Conservation (phyloP, 2,113 vertebrate genomes). For the Siniperca chuatsi region DNA sequence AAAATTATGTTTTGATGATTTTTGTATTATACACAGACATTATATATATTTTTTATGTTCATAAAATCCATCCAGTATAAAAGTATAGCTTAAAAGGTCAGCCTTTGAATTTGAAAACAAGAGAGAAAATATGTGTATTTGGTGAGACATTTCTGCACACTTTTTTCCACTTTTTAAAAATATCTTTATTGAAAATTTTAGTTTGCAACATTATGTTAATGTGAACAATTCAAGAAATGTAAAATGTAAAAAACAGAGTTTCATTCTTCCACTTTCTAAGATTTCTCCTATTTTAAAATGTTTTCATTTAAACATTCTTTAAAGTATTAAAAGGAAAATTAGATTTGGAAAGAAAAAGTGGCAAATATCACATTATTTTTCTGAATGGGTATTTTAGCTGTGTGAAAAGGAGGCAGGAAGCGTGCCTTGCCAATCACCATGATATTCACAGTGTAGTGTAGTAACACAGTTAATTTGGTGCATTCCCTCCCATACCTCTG, state of each 20-base stretch:
- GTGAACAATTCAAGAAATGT: not conserved
- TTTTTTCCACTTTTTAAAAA: not conserved
- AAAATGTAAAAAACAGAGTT: not conserved
- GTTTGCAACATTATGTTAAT: not conserved
- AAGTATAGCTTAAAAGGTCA: not conserved
- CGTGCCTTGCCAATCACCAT: not conserved
- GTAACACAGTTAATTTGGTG: constrained; percentile 49
- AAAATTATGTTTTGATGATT: not conserved
- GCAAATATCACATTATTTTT: not conserved
- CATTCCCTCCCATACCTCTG: constrained; percentile 13
- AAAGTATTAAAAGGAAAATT: not conserved
- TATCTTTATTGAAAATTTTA: not conserved
- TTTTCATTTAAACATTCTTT: not conserved
- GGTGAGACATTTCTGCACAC: not conserved
- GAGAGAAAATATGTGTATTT: not conserved
- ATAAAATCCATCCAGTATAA: not conserved
- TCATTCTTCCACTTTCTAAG: too few relatives aligned
- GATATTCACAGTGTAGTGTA: constrained; percentile 13
- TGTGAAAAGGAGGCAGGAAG: not conserved
- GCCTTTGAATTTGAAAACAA: not conserved
- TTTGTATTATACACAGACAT: not conserved
- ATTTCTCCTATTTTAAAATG: not conserved
- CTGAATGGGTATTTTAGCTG: not conserved
- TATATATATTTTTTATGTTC: not conserved
- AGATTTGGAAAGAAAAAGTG: not conserved